Evolutionary conservation across 1,140 invertebrate species (phyloP).

Genomic region (Campoletis sonorensis): DNA sequence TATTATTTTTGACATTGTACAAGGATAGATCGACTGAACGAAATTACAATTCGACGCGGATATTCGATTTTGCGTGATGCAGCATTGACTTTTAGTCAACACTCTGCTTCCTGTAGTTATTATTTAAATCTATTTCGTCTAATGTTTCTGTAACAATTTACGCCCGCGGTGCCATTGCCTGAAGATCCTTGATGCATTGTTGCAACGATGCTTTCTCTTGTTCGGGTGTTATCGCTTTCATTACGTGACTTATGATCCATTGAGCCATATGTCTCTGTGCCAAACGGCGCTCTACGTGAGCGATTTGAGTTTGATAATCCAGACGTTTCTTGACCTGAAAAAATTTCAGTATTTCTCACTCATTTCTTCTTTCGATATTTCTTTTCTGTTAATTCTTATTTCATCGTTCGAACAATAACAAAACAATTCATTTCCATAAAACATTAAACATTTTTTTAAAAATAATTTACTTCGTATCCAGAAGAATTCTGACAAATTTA

Average conservation of each 20-base stretch:
- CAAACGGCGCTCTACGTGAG: constrained; percentile 87
- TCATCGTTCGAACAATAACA: too few species aligned
- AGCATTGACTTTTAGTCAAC: too few species aligned
- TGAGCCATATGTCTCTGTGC: constrained; percentile 95
- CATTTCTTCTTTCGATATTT: constrained; percentile 11
- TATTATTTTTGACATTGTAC: constrained; percentile 17
- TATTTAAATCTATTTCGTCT: constrained; percentile 38
- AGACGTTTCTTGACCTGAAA: constrained; percentile 87
- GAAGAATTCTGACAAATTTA: too few species aligned
- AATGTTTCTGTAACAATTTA: constrained; percentile 62
- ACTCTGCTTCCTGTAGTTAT: too few species aligned
- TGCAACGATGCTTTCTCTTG: constrained; percentile 94
- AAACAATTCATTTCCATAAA: too few species aligned
- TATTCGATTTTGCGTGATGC: background rate
- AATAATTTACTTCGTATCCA: too few species aligned
- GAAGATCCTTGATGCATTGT: constrained; percentile 93
- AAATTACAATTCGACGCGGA: constrained; percentile 36
- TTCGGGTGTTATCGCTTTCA: constrained; percentile 92
- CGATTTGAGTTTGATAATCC: constrained; percentile 93
- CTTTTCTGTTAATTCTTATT: constrained; percentile 25
- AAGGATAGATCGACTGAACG: constrained; percentile 31
- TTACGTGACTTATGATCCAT: constrained; percentile 92
- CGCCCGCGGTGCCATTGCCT: constrained; percentile 81
- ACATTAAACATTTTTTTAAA: too few species aligned
- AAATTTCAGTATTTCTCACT: background rate